phyloP scores from a whole-genome alignment of 92 coral and sea anemone species.

The Siderastrea radians region DNA sequence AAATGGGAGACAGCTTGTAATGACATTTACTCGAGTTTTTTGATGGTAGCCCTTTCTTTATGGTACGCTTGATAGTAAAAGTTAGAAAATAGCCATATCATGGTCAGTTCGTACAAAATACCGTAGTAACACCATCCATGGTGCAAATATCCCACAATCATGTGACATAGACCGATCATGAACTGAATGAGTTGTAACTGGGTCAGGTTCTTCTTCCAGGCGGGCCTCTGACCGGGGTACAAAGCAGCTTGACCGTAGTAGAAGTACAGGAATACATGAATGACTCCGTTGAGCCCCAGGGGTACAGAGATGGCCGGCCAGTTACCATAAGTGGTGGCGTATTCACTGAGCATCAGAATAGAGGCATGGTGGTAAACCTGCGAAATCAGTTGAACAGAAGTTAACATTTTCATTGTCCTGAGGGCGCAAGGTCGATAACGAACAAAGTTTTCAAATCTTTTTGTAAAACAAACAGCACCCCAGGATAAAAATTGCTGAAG shows the following conservation, averaged over 20 bases:
- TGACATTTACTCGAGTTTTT: slow-evolving; percentile 23
- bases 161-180: slow-evolving; percentile 72
- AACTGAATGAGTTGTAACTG: slow-evolving; percentile 85
- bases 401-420: no score
- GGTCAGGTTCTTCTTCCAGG: slow-evolving; percentile 84
- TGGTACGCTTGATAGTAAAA: slow-evolving; percentile 83
- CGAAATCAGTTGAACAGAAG: background rate
- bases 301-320: slow-evolving; percentile 86
- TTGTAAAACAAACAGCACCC: no score
- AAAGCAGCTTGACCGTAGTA: slow-evolving; percentile 87
- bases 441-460: no score
- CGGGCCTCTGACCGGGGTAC: slow-evolving; percentile 75
- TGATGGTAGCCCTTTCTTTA: slow-evolving; percentile 43
- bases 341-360: slow-evolving; percentile 78
- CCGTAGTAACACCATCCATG: slow-evolving; percentile 82
- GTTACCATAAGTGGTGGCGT: slow-evolving; percentile 51
- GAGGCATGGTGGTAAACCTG: slow-evolving; percentile 79
- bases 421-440: no score
- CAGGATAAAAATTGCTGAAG: no score
- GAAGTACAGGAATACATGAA: slow-evolving; percentile 83
- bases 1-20: background rate
- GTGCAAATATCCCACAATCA: slow-evolving; percentile 65
- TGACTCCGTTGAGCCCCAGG: slow-evolving; percentile 73
- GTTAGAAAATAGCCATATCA: slow-evolving; percentile 76
- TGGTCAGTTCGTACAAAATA: slow-evolving; percentile 72